Evolutionary conservation across 2,113 vertebrate species (phyloP).

Genomic region (Brachionichthys hirsutus): DNA sequence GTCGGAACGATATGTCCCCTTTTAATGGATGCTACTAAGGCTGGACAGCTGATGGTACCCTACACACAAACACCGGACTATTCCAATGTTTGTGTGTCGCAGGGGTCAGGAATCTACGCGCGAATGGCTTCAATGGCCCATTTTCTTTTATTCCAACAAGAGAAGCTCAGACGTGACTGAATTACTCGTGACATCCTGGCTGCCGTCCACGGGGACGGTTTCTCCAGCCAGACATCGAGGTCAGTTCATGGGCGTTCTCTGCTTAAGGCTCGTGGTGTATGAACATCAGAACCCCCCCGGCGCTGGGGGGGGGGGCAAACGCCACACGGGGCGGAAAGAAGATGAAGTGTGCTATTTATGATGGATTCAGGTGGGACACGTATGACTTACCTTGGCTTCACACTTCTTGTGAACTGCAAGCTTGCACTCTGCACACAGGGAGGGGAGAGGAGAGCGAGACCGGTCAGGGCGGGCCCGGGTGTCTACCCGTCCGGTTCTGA

Average conservation of each 20-base stretch:
- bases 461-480: no score
- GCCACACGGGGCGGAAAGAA: not conserved
- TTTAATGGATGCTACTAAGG: constrained; percentile 47
- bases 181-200: constrained; percentile 49
- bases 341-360: not conserved
- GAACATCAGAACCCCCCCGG: constrained; percentile 16
- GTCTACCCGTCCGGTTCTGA: no score
- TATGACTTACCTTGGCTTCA: constrained; percentile 57
- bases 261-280: constrained; percentile 38
- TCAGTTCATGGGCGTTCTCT: constrained; percentile 57
- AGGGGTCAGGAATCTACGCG: constrained; percentile 7
- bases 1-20: constrained; percentile 52
- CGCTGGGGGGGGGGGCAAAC: constrained; percentile 11
- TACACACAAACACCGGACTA: no score
- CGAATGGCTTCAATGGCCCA: no score
- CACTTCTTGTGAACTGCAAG: constrained; percentile 61
- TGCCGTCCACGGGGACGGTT: constrained; percentile 29
- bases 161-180: constrained; percentile 31
- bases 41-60: constrained; percentile 61
- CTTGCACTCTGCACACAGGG: constrained; percentile 63
- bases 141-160: no score
- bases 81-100: constrained; percentile 12
- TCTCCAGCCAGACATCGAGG: constrained; percentile 59
- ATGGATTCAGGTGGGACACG: not conserved
- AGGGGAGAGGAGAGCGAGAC: constrained; percentile 1